Base-by-base conservation (phyloP, 2,888 invertebrate genomes). In the Pristionchus maxplancki region DNA sequence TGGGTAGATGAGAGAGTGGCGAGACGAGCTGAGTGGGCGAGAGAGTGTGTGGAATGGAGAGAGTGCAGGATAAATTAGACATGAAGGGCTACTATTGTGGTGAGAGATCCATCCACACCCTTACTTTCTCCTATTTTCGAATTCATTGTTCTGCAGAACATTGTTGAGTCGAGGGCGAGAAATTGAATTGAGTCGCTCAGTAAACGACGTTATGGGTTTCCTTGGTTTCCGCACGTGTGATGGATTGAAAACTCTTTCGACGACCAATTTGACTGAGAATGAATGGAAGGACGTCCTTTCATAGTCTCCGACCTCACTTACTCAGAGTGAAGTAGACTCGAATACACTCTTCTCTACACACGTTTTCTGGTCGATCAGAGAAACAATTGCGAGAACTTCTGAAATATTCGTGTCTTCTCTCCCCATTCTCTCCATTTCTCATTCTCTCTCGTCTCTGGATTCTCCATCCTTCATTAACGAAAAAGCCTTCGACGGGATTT, bases 81-180 rank as follows among this genome's bases (percentile, higher is more conserved):
- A 44, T 40, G 78, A 44, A 78, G 44, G 78, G 78, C 78, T n/a
- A 48, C 40, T 44, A 78, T 78, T 78, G 78, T 78, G 44, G 44
- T 44, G 78, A 78, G 44, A 44, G 40, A 74, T 74, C 74, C 24
- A 24, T 37, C 74, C 31, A 67, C 31, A 40, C 31, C n/a, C 67
- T 34, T 71, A 71, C 37, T 74, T 40, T 74, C 40, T 40, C 74
- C 24, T 74, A 9, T 74, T 31, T 34, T 78, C n/a, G 40, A 31
- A 34, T 67, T 67, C 67, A 34, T 34, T 67, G 31, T 34, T 67
- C 34, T 34, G 20, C 13, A 20, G 67, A 67, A 34, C 31, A 67
- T 67, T 34, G 34, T 34, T 67, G 17, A 1, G 31, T 67, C 34
- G 31, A 24, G n/a, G 6, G 9, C 24, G n/a, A 58, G 24, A 58